Conservation (phyloP, 2,113 vertebrate genomes). For the Rhea pennata region DNA sequence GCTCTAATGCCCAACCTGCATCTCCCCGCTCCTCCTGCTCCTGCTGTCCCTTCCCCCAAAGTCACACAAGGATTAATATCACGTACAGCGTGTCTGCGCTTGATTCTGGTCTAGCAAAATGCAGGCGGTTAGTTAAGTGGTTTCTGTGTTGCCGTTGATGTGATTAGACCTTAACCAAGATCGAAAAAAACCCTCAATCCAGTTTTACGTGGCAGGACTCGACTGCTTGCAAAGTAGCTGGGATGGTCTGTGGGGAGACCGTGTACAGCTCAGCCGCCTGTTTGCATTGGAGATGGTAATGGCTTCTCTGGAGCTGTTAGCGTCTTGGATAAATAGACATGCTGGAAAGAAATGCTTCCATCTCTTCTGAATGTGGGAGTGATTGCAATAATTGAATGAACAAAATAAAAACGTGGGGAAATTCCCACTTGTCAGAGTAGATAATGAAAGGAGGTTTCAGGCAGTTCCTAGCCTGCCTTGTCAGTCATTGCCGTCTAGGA, state of each 20-base stretch:
- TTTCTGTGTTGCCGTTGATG: background rate
- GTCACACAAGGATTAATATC: background rate
- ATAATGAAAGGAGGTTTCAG: background rate
- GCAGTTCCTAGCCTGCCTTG: background rate
- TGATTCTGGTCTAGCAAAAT: background rate
- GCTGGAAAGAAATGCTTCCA: background rate
- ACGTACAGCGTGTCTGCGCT: accelerated
- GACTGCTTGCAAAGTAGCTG: background rate
- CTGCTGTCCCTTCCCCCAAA: background rate
- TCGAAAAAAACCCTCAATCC: background rate
- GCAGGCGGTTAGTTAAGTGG: background rate
- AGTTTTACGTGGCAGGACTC: background rate
- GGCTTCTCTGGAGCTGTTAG: background rate
- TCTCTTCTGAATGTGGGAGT: background rate
- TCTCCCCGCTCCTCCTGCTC: background rate
- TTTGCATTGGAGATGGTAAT: background rate
- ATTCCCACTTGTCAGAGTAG: background rate
- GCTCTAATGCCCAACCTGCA: accelerated
- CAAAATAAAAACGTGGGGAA: background rate
- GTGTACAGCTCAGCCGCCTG: background rate
- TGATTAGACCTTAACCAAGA: background rate
- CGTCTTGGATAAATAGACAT: background rate
- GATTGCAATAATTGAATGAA: background rate
- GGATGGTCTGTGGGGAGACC: background rate
- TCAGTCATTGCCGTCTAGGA: background rate